Evolutionary conservation across 2,797 vertebrate species (phyloP).

Genomic region (Syncerus caffer): DNA sequence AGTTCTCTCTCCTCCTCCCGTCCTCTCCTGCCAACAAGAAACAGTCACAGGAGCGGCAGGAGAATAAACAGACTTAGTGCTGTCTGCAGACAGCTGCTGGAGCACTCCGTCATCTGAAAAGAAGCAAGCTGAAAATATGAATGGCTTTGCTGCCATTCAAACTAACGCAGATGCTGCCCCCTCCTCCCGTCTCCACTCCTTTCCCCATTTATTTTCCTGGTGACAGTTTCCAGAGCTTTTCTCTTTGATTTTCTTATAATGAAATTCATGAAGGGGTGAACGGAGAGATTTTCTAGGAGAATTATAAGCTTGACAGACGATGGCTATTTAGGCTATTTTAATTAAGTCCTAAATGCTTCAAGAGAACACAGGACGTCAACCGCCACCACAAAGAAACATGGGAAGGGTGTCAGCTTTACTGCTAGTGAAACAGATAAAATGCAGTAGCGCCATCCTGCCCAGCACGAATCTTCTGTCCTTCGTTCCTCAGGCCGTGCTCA

Average conservation of each 20-base stretch:
- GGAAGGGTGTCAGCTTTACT: not conserved
- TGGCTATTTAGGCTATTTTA: conserved; percentile 67
- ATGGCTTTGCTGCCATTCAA: not conserved
- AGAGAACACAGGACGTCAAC: conserved; percentile 46
- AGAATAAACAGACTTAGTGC: not conserved
- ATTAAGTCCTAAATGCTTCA: conserved; percentile 66
- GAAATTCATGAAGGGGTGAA: conserved; percentile 27
- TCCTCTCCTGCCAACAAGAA: not conserved
- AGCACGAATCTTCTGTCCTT: not conserved
- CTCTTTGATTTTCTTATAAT: conserved; percentile 43
- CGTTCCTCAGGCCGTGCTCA: not conserved
- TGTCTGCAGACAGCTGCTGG: not conserved
- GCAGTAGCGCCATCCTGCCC: not conserved
- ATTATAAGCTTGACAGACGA: conserved; percentile 59
- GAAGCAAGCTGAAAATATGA: conserved; percentile 51
- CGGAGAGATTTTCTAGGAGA: conserved; percentile 51
- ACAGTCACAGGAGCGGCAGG: not conserved
- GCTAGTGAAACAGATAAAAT: not conserved
- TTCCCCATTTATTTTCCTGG: conserved; percentile 54
- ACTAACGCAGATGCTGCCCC: not conserved
- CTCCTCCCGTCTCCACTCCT: not conserved
- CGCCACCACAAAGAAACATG: conserved; percentile 41
- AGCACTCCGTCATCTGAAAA: conserved; percentile 3
- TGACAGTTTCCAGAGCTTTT: conserved; percentile 39
- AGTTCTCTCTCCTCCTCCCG: not conserved